Base-by-base conservation (phyloP, 2,113 vertebrate species). In the Theristicus caerulescens region DNA sequence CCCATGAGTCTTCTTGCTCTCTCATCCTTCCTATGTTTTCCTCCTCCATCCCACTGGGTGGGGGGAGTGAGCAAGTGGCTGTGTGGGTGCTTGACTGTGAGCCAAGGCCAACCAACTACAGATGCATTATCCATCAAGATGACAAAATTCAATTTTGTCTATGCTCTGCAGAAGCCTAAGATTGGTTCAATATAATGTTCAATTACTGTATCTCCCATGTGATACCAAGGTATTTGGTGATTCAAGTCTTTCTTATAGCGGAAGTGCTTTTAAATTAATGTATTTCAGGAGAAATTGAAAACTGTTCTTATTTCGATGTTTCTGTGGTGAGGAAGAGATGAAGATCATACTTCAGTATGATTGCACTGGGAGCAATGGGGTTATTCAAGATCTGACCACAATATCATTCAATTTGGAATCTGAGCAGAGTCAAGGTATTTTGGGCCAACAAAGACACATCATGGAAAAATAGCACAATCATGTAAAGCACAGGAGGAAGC, bases 101-200 rank as follows among this genome's bases (percentile, higher is more conserved):
- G 79, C 67, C 79, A 95, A 90, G 71, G 36, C 85, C 62, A 86
- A 70, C 52, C 29, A n/a, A 34, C 70, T 82, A n/a, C 65, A 65
- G 44, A 70, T 66, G 34, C 29, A 77, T 78, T 95, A 94, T 94
- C 80, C 72, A 89, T 92, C 93, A 96, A 91, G 38, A 96, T 55
- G 76, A 78, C 86, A 95, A 95, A 70, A 95, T 86, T 93, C 59
- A 92, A 88, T 97, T 96, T 96, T 94, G 38, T 82, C 80, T 84
- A 9, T 7, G 1, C 59, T 95, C 51, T 84, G 55, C 59, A 88
- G 67, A 94, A 95, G 29, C 22, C 46, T 83, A 64, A 94, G 59
- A 83, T 78, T 84, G 83, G 69, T 86, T 89, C 88, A 88, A 92
- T 92, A 94, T 74, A 94, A 94, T 83, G 79, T 94, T 94, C 86